Evolutionary conservation across 1,140 invertebrate genomes (phyloP).

Genomic region (Drosophila pruinosa): DNA sequence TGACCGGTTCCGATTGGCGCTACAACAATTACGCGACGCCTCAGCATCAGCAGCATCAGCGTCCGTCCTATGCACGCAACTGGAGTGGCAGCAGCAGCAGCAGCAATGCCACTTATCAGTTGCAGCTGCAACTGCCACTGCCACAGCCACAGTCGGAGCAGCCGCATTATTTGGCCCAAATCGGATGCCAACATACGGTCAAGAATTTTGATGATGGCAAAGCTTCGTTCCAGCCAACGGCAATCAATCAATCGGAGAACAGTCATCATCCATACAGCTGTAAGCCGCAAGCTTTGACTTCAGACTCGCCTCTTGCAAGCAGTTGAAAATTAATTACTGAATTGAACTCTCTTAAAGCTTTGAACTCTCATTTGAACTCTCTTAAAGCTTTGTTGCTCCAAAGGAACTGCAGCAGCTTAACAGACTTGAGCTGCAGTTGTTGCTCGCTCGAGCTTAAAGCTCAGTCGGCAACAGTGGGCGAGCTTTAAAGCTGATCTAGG

Average conservation of each 20-base stretch:
- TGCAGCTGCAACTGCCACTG: slow-evolving; percentile 1
- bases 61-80: slow-evolving; percentile 18
- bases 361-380: too few relatives aligned
- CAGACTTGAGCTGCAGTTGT: too few relatives aligned
- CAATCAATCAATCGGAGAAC: background rate
- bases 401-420: too few relatives aligned
- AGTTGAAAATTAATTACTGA: too few relatives aligned
- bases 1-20: slow-evolving; percentile 1
- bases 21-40: background rate
- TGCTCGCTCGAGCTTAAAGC: too few relatives aligned
- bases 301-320: too few relatives aligned
- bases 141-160: slow-evolving; percentile 45
- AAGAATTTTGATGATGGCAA: slow-evolving; percentile 33
- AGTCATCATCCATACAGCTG: slow-evolving; percentile 3
- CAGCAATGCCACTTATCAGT: slow-evolving; percentile 3
- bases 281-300: slow-evolving; percentile 6
- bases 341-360: too few relatives aligned
- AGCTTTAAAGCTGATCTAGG: too few relatives aligned
- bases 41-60: background rate
- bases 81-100: slow-evolving; percentile 20
- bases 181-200: slow-evolving; percentile 65
- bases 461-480: too few relatives aligned
- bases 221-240: slow-evolving; percentile 22
- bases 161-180: slow-evolving; percentile 68
- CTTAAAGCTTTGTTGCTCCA: too few relatives aligned